Percentiles rank a stretch among this genome's conserved stretches.
Conservation (phyloP, 1,140 invertebrate genomes). For the Araneus ventricosus region DNA sequence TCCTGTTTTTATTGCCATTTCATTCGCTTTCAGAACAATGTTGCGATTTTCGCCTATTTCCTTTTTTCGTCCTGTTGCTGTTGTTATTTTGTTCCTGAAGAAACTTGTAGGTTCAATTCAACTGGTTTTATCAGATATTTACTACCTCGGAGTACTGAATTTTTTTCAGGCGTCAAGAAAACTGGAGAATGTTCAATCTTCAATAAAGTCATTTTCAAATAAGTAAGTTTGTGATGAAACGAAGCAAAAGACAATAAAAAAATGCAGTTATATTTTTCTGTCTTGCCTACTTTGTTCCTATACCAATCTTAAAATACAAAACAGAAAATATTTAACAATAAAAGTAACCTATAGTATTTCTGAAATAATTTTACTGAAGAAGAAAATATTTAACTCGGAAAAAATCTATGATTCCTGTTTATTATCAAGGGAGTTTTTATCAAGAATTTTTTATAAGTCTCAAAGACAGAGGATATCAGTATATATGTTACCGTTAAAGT, state of each 20-base stretch:
- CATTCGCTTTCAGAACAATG: not conserved
- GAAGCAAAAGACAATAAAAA: not conserved
- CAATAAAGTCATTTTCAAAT: not conserved
- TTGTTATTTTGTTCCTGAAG: not conserved
- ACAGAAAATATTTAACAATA: no score
- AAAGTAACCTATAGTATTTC: no score
- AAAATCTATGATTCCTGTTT: no score
- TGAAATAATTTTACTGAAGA: no score
- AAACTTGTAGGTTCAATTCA: constrained; percentile 1
- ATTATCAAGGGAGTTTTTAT: no score
- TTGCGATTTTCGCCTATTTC: constrained; percentile 13
- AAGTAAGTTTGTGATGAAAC: not conserved
- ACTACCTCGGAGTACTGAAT: not conserved
- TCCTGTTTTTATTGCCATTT: not conserved
- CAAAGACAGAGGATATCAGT: no score
- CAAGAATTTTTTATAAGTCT: no score
- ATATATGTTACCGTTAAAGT: no score
- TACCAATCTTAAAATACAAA: no score
- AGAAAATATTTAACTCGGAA: no score
- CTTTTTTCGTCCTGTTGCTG: not conserved
- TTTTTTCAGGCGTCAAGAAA: not conserved
- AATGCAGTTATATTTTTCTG: not conserved
- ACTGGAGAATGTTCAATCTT: not conserved
- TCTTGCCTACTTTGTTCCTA: no score
- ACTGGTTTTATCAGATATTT: constrained; percentile 33